Percentiles rank a stretch among this genome's conserved stretches.
Evolutionary conservation across 2,888 invertebrate genomes (phyloP).

Genomic region (Eulithis testata): DNA sequence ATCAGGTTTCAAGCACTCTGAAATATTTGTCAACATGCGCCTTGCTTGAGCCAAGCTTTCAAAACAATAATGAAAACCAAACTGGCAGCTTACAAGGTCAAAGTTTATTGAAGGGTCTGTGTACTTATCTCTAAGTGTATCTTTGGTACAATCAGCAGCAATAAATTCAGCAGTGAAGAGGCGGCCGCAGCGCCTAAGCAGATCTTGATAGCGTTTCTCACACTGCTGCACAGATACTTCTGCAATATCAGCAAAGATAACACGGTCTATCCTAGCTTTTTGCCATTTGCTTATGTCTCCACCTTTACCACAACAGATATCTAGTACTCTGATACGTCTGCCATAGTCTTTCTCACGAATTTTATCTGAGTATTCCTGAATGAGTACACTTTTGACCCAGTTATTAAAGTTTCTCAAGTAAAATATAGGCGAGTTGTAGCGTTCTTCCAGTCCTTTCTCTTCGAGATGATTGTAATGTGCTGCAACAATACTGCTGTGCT

Average conservation of each 20-base stretch:
- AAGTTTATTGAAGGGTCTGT: constrained; percentile 91
- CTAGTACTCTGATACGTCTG: constrained; percentile 90
- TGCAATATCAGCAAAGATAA: constrained; percentile 97
- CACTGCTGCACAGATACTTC: constrained; percentile 96
- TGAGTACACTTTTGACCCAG: constrained; percentile 98
- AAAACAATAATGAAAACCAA: constrained; percentile 99
- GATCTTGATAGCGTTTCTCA: constrained; percentile 91
- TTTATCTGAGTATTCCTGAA: constrained; percentile 91
- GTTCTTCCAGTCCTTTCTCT: constrained; percentile 91
- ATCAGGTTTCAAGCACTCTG: constrained; percentile 94
- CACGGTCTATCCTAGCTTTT: constrained; percentile 90
- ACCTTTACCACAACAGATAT: constrained; percentile 99
- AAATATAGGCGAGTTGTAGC: constrained; percentile 95
- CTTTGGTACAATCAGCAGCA: constrained; percentile 95
- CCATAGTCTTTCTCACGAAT: constrained; percentile 88
- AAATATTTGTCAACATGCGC: constrained; percentile 96
- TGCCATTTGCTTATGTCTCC: constrained; percentile 99
- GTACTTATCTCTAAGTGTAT: constrained; percentile 90
- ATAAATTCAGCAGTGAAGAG: constrained; percentile 95
- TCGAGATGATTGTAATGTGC: constrained; percentile 96
- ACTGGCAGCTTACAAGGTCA: constrained; percentile 98
- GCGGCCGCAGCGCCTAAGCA: constrained; percentile 74
- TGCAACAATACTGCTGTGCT: constrained; percentile 89
- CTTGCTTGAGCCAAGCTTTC: constrained; percentile 95
- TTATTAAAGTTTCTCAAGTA: constrained; percentile 99